Percentiles rank a stretch among this genome's conserved stretches.
phyloP scores from a whole-genome alignment of 2,797 vertebrate genomes.

The Sebastes diploproa region DNA sequence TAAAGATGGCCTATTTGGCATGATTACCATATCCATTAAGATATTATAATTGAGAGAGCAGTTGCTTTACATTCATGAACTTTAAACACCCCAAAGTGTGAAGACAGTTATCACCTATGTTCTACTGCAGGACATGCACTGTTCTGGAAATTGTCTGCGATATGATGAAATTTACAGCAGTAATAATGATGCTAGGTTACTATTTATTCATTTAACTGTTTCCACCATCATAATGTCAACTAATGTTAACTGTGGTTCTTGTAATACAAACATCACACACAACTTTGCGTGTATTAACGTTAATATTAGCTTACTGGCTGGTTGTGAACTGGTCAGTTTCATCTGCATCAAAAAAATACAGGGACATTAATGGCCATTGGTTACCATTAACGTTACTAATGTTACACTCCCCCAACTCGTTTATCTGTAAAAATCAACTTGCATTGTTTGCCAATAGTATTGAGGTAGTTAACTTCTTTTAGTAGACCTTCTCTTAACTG shows the following conservation, averaged over 20 bases:
- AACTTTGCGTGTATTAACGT: not conserved
- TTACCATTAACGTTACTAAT: not conserved
- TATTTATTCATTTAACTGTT: not conserved
- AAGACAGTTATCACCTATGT: no score
- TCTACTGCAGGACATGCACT: no score
- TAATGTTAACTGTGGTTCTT: not conserved
- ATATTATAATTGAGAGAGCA: no score
- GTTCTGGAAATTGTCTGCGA: not conserved
- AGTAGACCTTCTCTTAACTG: no score
- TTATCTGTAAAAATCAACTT: not conserved
- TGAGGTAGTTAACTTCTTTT: not conserved
- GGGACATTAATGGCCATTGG: not conserved
- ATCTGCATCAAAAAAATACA: not conserved
- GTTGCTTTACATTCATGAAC: no score
- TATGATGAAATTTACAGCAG: not conserved
- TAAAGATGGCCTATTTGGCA: no score
- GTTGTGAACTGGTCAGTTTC: not conserved
- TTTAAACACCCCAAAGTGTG: no score
- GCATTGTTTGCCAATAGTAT: not conserved
- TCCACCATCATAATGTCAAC: not conserved
- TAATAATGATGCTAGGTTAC: not conserved
- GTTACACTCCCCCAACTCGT: not conserved
- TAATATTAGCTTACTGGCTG: not conserved
- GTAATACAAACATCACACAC: not conserved
- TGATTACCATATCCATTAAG: no score